Evolutionary conservation across 1,140 invertebrate species (phyloP).

Genomic region (Cyrtorhinus lividipennis): DNA sequence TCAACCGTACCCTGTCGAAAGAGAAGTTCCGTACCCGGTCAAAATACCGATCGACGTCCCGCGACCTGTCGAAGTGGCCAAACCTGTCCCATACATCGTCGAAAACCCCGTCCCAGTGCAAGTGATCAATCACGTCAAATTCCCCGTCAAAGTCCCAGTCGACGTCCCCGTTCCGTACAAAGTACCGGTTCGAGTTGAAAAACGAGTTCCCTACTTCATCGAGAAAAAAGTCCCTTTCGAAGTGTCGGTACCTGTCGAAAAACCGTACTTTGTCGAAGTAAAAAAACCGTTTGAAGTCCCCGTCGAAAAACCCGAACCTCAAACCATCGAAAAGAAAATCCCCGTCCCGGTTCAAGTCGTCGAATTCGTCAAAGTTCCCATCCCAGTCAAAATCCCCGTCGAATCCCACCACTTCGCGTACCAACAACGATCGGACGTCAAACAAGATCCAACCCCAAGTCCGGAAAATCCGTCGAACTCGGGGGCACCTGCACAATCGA

Average conservation of each 20-base stretch:
- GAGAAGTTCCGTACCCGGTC: constrained; percentile 30
- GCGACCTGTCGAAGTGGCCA: constrained; percentile 6
- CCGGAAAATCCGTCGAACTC: neutral
- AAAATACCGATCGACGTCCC: constrained; percentile 29
- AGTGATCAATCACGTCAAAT: constrained; percentile 9
- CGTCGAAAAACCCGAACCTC: constrained; percentile 16
- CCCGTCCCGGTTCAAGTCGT: constrained; percentile 8
- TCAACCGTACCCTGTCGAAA: constrained; percentile 40
- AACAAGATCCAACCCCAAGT: too few relatives aligned
- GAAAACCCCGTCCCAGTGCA: constrained; percentile 14
- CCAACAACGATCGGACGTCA: neutral
- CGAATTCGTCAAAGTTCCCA: constrained; percentile 5
- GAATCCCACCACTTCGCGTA: neutral
- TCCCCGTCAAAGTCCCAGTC: constrained; percentile 13
- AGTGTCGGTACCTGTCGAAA: constrained; percentile 11
- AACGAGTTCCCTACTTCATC: neutral
- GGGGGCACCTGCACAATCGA: neutral
- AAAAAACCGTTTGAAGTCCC: constrained; percentile 10
- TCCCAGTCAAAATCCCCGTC: neutral
- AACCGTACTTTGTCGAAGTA: constrained; percentile 12
- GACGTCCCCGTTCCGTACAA: constrained; percentile 15
- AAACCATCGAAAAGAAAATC: constrained; percentile 12
- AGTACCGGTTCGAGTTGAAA: constrained; percentile 11
- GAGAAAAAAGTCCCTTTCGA: constrained; percentile 15
- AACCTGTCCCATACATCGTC: constrained; percentile 15